Evolutionary conservation across 2,797 vertebrate genomes (phyloP), one percentile per base, ranked within the genome.

Genomic region (Lacerta bilineata): DNA sequence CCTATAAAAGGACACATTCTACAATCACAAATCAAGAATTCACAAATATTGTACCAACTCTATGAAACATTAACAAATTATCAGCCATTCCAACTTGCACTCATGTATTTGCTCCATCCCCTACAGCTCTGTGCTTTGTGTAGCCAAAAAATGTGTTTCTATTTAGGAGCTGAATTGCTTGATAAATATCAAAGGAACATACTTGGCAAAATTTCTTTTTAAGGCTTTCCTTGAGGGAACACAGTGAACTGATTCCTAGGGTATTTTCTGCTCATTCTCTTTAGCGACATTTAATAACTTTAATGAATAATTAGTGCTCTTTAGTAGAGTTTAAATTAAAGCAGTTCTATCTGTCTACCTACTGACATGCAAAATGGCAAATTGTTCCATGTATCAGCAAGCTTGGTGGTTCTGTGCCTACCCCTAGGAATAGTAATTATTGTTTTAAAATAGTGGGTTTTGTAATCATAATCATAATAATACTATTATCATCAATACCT

Each of bases 181-280:
- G 69, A 87, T 64, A 87, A 87, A 87, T 80, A 75, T 87, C 79
- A 87, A 87, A 87, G 36, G 55, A 74, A 75, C 43, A 64, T 23
- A 43, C 29, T 46, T 75, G 79, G 86, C 39, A 81, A 81, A 81
- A 81, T 41, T 75, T 81, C 69, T 43, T 64, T 74, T 64, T 74
- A 43, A 61, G 6, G 8, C 17, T 74, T 87, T 64, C 36, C 55
- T 82, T 17, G 23, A 43, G 23, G 55, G 29, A 77, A 76, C 17
- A 41, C 27, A 29, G 27, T 41, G 36, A 85, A 76, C 33, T 72
- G 59, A 72, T 74, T 29, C 18, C 46, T 46, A 3, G 15, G 25
- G 18, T 36, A 10, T 81, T 82, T 81, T 75, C 29, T 85, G 84
- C 6, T 87, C 29, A 43, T 43, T 64, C 23, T 76, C 39, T 77